Evolutionary conservation across 2,888 invertebrate species (phyloP).

Genomic region (Calliscelio sp.): DNA sequence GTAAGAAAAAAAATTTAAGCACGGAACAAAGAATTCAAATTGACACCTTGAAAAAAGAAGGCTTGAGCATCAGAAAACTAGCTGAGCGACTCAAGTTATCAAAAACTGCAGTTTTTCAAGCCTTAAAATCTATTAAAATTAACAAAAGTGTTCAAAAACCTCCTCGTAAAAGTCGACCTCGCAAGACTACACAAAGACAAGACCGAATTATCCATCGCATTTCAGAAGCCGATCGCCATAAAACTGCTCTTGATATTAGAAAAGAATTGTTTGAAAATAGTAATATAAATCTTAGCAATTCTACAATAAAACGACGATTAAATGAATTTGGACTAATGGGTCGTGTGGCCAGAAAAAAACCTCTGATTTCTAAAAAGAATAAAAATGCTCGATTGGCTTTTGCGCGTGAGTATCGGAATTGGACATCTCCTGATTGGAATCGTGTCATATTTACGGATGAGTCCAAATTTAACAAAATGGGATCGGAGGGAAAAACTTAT

Average conservation of each 20-base stretch:
- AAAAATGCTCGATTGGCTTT: slow-evolving; percentile 25
- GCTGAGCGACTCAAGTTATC: too few species aligned
- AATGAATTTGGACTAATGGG: slow-evolving; percentile 42
- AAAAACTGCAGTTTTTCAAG: slow-evolving; percentile 32
- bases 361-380: slow-evolving; percentile 37
- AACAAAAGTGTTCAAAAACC: slow-evolving; percentile 18
- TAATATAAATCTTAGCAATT: background rate
- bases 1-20: too few species aligned
- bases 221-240: slow-evolving; percentile 20
- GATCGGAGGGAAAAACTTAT: slow-evolving; percentile 34
- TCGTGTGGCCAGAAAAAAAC: slow-evolving; percentile 9
- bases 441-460: slow-evolving; percentile 34
- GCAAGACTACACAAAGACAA: slow-evolving; percentile 17
- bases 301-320: slow-evolving; percentile 6
- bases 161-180: slow-evolving; percentile 15
- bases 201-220: slow-evolving; percentile 23
- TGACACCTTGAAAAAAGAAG: too few species aligned
- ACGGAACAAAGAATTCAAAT: too few species aligned
- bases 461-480: slow-evolving; percentile 47
- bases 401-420: slow-evolving; percentile 31
- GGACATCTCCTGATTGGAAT: slow-evolving; percentile 29
- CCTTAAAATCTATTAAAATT: background rate
- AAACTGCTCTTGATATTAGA: slow-evolving; percentile 22
- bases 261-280: background rate
- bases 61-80: too few species aligned